Evolutionary conservation across 2,888 invertebrate species (phyloP).

Genomic region (Drosophila anomalata): DNA sequence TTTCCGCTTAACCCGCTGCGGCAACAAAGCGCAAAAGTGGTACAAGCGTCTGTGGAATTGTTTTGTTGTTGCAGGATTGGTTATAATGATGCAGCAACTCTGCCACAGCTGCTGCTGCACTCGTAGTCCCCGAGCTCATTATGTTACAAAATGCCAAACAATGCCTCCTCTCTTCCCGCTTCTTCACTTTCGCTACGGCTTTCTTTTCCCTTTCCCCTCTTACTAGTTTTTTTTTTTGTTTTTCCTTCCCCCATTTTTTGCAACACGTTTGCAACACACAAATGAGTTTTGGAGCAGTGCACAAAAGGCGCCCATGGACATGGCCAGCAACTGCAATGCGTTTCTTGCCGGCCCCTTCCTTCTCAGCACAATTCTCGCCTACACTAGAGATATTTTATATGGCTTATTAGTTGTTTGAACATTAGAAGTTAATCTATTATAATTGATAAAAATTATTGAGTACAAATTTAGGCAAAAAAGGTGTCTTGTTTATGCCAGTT

Average conservation of each 20-base stretch:
- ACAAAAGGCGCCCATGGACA: slow-evolving; percentile 73
- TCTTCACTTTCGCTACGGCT: slow-evolving; percentile 1
- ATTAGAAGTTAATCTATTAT: background rate
- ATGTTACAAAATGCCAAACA: slow-evolving; percentile 80
- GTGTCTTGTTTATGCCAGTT: too few species aligned
- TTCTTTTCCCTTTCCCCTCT: slow-evolving; percentile 9
- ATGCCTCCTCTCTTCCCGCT: slow-evolving; percentile 55
- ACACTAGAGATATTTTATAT: slow-evolving; percentile 4
- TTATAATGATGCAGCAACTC: slow-evolving; percentile 51
- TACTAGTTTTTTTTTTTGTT: slow-evolving; percentile 6
- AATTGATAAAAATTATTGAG: background rate
- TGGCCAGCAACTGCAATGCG: slow-evolving; percentile 67
- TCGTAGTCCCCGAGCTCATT: slow-evolving; percentile 81
- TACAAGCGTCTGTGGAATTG: slow-evolving; percentile 79
- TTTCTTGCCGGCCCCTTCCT: slow-evolving; percentile 31
- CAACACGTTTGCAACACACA: slow-evolving; percentile 43
- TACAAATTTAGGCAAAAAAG: too few species aligned
- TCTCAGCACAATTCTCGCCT: slow-evolving; percentile 2
- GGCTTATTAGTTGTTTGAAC: background rate
- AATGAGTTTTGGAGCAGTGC: slow-evolving; percentile 71
- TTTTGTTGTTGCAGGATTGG: slow-evolving; percentile 57
- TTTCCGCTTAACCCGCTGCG: slow-evolving; percentile 69
- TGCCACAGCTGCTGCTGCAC: slow-evolving; percentile 59
- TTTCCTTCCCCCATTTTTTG: slow-evolving; percentile 13
- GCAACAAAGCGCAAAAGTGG: slow-evolving; percentile 79